These are phyloP conservation scores for Amphilophus citrinellus DNA, from an alignment of 2,113 vertebrate genomes.

Conservation along the genomic window DNA sequence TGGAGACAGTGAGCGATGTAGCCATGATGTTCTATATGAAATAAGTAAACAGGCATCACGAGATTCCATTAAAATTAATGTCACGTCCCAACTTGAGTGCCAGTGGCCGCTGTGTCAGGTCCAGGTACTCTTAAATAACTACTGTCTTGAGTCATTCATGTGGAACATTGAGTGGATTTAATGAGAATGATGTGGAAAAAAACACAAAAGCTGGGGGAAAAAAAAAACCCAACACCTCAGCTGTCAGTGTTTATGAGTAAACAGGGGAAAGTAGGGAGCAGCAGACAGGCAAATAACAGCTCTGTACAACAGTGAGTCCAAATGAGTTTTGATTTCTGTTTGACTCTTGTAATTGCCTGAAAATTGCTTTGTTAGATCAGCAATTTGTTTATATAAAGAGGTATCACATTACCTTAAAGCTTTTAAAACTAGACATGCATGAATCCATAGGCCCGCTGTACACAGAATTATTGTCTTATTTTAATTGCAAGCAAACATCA, in stretches of 20 bases:
- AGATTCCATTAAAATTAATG: neutral
- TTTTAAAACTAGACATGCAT: neutral
- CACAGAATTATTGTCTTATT: neutral
- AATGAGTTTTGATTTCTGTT: slow-evolving; percentile 48
- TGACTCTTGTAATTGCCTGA: slow-evolving; percentile 29
- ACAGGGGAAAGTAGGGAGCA: slow-evolving; percentile 2
- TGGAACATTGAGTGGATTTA: slow-evolving; percentile 34
- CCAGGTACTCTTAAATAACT: slow-evolving; percentile 16
- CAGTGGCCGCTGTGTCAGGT: neutral
- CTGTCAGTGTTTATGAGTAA: slow-evolving; percentile 6
- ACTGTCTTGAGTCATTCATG: slow-evolving; percentile 3
- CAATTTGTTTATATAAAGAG: neutral
- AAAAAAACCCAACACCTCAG: neutral
- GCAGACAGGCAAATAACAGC: slow-evolving; percentile 12
- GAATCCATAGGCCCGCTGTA: neutral
- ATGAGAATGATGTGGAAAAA: slow-evolving; percentile 35
- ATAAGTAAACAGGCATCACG: neutral
- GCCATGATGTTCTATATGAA: neutral
- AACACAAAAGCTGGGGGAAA: neutral
- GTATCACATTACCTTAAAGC: neutral
- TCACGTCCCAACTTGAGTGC: neutral
- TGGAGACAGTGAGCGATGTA: neutral
- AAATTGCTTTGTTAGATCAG: slow-evolving; percentile 35
- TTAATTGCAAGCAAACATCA: neutral
- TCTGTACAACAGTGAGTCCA: neutral